Conservation (phyloP, 2,888 invertebrate genomes). For the Sinotaia quadrata region DNA sequence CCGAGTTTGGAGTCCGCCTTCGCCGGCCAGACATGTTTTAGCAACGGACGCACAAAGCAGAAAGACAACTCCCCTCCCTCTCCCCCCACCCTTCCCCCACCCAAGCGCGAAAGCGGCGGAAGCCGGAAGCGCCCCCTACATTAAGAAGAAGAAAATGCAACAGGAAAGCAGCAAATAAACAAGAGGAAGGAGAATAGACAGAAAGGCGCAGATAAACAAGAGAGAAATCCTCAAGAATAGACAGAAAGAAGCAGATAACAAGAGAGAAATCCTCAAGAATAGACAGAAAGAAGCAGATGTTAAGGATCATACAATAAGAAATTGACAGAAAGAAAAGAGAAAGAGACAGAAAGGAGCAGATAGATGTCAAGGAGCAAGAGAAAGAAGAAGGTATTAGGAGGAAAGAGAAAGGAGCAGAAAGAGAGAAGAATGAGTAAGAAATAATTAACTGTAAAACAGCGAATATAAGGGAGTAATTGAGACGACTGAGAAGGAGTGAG, state of each 20-base stretch:
- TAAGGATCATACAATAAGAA: not conserved
- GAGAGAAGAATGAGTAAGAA: not conserved
- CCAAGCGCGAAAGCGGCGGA: no score
- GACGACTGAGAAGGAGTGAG: no score
- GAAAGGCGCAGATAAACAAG: constrained; percentile 5
- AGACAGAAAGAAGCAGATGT: not conserved
- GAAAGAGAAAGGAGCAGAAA: not conserved
- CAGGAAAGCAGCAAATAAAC: not conserved
- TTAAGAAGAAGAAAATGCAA: not conserved
- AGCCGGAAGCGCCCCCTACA: no score
- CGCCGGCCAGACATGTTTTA: no score
- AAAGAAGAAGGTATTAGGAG: not conserved
- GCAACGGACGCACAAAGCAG: no score
- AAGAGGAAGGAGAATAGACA: not conserved
- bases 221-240: not conserved
- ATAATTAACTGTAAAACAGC: no score
- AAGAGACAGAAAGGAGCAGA: not conserved
- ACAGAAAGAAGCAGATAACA: constrained; percentile 14
- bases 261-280: not conserved
- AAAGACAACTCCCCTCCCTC: no score
- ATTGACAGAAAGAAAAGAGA: not conserved
- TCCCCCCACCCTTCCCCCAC: no score
- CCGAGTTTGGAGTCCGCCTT: no score
- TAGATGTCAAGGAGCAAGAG: not conserved
- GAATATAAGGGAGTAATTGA: no score